These are phyloP conservation scores for Smittia aterrima DNA, from an alignment of 2,888 invertebrate species.

Conservation along the genomic window DNA sequence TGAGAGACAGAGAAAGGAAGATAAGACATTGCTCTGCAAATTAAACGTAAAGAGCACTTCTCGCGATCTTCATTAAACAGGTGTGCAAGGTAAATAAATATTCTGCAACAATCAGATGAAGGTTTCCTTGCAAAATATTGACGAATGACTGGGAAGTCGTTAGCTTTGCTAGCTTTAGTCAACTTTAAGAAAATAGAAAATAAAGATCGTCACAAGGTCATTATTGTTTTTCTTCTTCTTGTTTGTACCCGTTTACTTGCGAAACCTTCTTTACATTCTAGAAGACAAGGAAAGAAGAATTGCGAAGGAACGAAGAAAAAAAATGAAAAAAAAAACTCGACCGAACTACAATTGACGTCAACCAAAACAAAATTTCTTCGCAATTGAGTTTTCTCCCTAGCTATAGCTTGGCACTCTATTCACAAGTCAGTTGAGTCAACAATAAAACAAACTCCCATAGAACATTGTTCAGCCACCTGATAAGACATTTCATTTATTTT, in stretches of 20 bases:
- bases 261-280: not conserved
- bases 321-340: not conserved
- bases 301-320: not conserved
- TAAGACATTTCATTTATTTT: not conserved
- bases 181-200: too few relatives aligned
- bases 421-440: slow-evolving; percentile 1
- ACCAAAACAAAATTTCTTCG: slow-evolving; percentile 13
- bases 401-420: not conserved
- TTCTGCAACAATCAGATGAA: too few relatives aligned
- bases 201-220: slow-evolving; percentile 27
- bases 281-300: not conserved
- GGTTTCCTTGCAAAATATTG: too few relatives aligned
- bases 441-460: not conserved
- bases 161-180: too few relatives aligned
- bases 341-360: slow-evolving; percentile 31
- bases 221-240: not conserved
- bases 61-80: too few relatives aligned
- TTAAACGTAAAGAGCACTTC: too few relatives aligned
- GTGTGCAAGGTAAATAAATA: too few relatives aligned
- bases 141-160: too few relatives aligned
- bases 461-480: not conserved
- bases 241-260: not conserved
- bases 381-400: not conserved
- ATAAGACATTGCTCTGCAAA: too few relatives aligned
- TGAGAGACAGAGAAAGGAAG: too few relatives aligned